A percentile compares a stretch with the other conserved stretches of the same genome.
Evolutionary conservation across 2,797 vertebrate species (phyloP).

Genomic region (Dryobates pubescens): DNA sequence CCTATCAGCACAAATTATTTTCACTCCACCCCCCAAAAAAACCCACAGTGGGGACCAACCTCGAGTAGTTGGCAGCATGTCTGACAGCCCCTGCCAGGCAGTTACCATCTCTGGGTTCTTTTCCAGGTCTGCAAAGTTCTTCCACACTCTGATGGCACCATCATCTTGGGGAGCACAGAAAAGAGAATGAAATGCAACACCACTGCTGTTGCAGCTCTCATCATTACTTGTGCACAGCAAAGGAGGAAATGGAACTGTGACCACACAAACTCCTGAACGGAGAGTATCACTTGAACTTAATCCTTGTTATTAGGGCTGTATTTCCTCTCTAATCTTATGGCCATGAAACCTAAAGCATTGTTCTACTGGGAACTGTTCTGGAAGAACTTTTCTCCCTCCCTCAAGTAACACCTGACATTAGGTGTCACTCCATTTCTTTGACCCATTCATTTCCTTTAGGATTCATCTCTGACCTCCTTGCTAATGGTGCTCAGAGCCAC

Average conservation of each 20-base stretch:
- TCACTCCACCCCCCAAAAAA: neutral
- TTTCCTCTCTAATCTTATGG: neutral
- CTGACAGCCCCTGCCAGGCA: slow-evolving; percentile 96
- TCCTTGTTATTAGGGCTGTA: neutral
- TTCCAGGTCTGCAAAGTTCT: slow-evolving; percentile 95
- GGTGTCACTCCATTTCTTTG: neutral
- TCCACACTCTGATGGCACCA: slow-evolving; percentile 94
- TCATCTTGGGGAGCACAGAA: slow-evolving; percentile 82
- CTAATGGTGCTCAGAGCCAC: neutral
- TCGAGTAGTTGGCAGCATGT: slow-evolving; percentile 96
- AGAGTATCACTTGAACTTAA: neutral
- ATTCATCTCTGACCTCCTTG: neutral
- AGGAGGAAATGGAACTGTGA: neutral
- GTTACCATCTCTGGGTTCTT: slow-evolving; percentile 99
- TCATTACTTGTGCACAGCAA: neutral
- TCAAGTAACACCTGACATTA: neutral
- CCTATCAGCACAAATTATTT: neutral
- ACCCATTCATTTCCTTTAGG: neutral
- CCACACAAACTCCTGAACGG: neutral
- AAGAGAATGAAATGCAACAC: neutral
- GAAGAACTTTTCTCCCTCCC: neutral
- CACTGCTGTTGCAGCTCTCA: neutral
- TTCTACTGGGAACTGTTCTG: neutral
- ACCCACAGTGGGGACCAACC: slow-evolving; percentile 76
- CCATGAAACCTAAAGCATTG: neutral